Conservation (phyloP, 2,113 vertebrate genomes). For the Pogona vitticeps region DNA sequence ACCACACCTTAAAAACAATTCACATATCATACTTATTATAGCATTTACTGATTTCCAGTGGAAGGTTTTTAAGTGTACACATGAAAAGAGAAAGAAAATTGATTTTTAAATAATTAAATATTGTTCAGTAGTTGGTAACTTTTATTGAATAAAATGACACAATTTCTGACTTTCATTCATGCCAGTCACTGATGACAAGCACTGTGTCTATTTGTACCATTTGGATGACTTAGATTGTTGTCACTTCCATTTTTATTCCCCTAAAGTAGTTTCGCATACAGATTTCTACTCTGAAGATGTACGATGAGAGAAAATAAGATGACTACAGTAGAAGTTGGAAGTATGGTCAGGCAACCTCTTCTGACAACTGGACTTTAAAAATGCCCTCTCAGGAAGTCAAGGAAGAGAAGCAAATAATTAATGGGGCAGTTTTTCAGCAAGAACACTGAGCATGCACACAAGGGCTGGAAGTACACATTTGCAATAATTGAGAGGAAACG, state of each 20-base stretch:
- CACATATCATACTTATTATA: background rate
- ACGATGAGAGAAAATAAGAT: background rate
- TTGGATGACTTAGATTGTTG: background rate
- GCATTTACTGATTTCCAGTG: background rate
- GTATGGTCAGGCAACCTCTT: background rate
- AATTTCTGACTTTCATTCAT: too few species aligned
- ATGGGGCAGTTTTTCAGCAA: background rate
- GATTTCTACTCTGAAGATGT: background rate
- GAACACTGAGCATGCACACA: background rate
- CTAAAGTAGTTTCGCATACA: background rate
- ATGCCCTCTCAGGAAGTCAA: background rate
- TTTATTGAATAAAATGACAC: too few species aligned
- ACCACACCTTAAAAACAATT: too few species aligned
- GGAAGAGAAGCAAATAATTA: background rate
- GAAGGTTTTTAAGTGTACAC: background rate
- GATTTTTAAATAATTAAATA: background rate
- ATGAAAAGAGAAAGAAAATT: background rate
- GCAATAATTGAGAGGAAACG: too few species aligned
- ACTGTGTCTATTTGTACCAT: too few species aligned
- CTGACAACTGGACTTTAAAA: background rate
- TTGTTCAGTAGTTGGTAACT: too few species aligned
- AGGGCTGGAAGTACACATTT: background rate
- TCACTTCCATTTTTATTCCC: background rate
- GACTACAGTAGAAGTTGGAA: background rate
- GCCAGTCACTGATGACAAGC: background rate